Percentiles rank a stretch among this genome's conserved stretches.
Evolutionary conservation across 2,888 invertebrate species (phyloP).

Genomic region (Temnothorax unifasciatus): DNA sequence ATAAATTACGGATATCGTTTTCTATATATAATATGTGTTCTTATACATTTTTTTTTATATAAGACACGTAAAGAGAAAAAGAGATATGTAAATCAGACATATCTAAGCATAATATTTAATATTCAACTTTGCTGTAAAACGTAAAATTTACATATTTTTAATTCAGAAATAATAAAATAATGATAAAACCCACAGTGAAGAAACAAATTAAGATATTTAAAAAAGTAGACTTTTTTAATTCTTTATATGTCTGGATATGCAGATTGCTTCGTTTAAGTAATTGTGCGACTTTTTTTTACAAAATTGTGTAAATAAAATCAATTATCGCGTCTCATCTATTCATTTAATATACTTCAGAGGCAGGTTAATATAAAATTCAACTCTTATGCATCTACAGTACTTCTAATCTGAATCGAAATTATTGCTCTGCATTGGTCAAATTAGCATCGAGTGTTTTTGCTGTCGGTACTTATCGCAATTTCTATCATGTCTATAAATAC

Average conservation of each 20-base stretch:
- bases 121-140: not conserved
- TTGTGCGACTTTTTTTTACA: not conserved
- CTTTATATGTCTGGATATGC: not conserved
- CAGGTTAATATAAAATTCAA: not conserved
- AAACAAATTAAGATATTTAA: not conserved
- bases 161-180: not conserved
- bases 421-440: not conserved
- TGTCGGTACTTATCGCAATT: slow-evolving; percentile 16
- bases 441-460: slow-evolving; percentile 9
- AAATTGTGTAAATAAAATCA: not conserved
- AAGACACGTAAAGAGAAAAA: not conserved
- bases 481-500: slow-evolving; percentile 6
- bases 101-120: not conserved
- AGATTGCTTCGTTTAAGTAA: not conserved
- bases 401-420: not conserved
- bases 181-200: not conserved
- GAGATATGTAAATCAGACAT: not conserved
- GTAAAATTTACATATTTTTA: not conserved
- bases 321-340: not conserved
- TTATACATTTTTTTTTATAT: not conserved
- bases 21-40: not conserved
- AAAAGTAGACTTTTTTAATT: not conserved
- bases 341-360: not conserved
- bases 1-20: not conserved
- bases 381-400: not conserved